A percentile compares a stretch with the other conserved stretches of the same genome.
Conservation (phyloP, 2,113 vertebrate species). For the Pionites leucogaster region DNA sequence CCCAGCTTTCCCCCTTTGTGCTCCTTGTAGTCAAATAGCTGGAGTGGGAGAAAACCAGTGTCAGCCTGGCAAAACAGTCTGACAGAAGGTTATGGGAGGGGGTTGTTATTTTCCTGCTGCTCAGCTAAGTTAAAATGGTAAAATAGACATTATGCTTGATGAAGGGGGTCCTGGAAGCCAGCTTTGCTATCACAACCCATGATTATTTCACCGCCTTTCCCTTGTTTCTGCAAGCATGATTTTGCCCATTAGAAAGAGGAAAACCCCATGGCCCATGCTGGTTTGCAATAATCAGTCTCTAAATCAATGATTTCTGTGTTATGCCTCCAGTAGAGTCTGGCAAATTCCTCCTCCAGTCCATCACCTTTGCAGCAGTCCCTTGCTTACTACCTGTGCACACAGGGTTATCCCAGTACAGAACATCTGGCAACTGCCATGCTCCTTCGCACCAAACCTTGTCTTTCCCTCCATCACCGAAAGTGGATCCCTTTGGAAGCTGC, state of each 20-base stretch:
- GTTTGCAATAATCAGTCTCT: neutral
- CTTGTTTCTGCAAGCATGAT: neutral
- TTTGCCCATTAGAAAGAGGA: neutral
- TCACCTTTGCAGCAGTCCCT: neutral
- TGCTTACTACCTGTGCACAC: neutral
- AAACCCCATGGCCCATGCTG: neutral
- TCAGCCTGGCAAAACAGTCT: neutral
- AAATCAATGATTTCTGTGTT: neutral
- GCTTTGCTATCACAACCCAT: neutral
- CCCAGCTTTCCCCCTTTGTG: rapidly evolving
- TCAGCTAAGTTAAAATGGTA: neutral
- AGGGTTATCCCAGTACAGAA: neutral
- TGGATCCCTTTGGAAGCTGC: rapidly evolving
- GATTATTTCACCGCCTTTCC: neutral
- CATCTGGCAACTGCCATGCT: neutral
- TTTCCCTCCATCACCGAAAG: neutral
- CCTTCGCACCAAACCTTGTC: neutral
- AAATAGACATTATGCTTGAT: neutral
- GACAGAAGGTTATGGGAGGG: rapidly evolving
- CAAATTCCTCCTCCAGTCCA: rapidly evolving
- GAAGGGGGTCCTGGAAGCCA: neutral
- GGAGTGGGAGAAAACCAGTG: neutral
- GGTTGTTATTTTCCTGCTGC: neutral
- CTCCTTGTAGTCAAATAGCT: neutral
- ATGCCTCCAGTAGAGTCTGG: neutral